Conservation (phyloP, 2,113 vertebrate genomes). For the Halichoerus grypus region DNA sequence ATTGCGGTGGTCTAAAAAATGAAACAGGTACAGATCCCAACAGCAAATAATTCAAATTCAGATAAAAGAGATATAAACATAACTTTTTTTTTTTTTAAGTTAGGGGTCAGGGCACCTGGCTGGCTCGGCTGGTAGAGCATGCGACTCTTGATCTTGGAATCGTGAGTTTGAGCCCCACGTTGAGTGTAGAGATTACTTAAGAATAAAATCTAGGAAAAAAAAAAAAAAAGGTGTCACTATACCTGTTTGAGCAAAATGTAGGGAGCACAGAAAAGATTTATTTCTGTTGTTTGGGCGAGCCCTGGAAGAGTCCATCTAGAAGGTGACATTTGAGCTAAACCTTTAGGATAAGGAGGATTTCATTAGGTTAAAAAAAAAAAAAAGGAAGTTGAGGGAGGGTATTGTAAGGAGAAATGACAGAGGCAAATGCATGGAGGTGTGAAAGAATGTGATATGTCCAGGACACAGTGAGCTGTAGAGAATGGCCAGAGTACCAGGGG, state of each 20-base stretch:
- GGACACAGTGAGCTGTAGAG: not conserved
- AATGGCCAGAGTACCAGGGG: not conserved
- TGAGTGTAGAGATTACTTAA: not conserved
- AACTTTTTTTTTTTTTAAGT: not conserved
- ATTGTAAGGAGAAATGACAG: not conserved
- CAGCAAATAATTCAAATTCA: not conserved
- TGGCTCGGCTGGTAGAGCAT: not conserved
- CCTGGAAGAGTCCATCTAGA: not conserved
- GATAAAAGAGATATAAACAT: not conserved
- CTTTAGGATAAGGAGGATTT: not conserved
- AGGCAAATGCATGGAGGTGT: not conserved
- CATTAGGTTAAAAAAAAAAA: not conserved
- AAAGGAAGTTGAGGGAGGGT: not conserved
- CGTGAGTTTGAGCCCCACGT: not conserved
- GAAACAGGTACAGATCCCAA: not conserved
- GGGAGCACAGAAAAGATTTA: not conserved
- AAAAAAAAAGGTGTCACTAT: not conserved
- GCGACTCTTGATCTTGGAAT: not conserved
- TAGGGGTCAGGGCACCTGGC: not conserved
- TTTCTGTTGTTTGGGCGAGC: not conserved
- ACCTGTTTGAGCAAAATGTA: not conserved
- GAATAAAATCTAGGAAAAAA: not conserved
- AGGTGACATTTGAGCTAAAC: not conserved
- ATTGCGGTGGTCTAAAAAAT: not conserved
- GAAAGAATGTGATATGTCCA: not conserved